Evolutionary conservation across 1,140 invertebrate genomes (phyloP), one percentile per base, ranked within the genome.

Genomic region (Bombyx mori): DNA sequence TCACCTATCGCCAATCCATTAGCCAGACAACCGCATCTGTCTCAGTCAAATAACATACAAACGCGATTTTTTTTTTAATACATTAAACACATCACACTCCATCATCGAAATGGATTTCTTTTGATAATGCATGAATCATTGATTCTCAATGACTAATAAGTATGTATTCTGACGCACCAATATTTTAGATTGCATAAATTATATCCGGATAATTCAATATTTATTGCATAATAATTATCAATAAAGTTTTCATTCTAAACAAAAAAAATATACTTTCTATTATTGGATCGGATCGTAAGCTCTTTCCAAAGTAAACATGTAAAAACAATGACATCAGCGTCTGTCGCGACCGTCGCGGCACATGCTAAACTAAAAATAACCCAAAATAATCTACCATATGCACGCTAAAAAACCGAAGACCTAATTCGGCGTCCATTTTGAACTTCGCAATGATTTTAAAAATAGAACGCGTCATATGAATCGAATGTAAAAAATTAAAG

Each of bases 311-410:
- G 61, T 64, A 60, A 69, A 77, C 70, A 71, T 80, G 77, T 74
- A 70, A 73, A 82, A 80, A 81, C 80, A 77, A 77, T 81, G 79
- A 86, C 78, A 83, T 83, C 82, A 86, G 68, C 77, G 77, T 74
- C 71, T 83, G 82, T 72, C 74, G 79, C 78, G 72, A 79, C 79
- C 76, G 79, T 69, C 71, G 69, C 62, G 63, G 82, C 82, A 82
- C 79, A 85, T 81, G 77, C 80, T 71, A 75, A 76, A 60, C 76
- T 75, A 75, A 82, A 83, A 83, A 83, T 86, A 86, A 79, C 82
- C 68, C n/a, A 56, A 78, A 77, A 77, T 60, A 75, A 78, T 86
- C 73, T 73, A 73, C 80, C 82, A 86, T 86, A 79, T 86, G 82
- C 66, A 83, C 66, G 69, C 73, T 66, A 72, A 81, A 82, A 84